These are phyloP conservation scores for Gymnoscopelus microlampas DNA, from an alignment of 2,797 vertebrate species.

Conservation along the genomic window DNA sequence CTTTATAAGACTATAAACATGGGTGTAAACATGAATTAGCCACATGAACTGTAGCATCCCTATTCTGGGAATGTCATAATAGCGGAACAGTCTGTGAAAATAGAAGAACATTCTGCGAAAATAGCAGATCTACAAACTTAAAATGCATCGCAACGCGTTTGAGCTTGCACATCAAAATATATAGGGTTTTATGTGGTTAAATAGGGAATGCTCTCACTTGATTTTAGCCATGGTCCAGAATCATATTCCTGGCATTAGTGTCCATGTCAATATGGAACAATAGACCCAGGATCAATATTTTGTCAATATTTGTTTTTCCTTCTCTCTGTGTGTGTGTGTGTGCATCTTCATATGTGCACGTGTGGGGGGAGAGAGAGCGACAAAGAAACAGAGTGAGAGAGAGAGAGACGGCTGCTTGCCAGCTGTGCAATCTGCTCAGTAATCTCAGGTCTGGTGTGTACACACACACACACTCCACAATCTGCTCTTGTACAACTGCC, in stretches of 20 bases:
- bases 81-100: no score
- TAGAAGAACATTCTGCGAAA: no score
- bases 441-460: slow-evolving; percentile 78
- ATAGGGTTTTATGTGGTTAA: background rate
- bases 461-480: slow-evolving; percentile 76
- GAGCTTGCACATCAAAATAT: no score
- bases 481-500: slow-evolving; percentile 68
- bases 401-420: slow-evolving; percentile 70
- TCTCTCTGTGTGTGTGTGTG: slow-evolving; percentile 32
- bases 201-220: slow-evolving; percentile 33
- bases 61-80: no score
- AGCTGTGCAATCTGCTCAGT: slow-evolving; percentile 81
- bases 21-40: no score
- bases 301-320: slow-evolving; percentile 75
- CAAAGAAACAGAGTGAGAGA: background rate
- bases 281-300: slow-evolving; percentile 71
- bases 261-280: slow-evolving; percentile 61
- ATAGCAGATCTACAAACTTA: no score
- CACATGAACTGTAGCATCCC: no score
- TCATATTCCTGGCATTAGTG: slow-evolving; percentile 61
- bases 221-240: slow-evolving; percentile 58
- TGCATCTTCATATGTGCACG: slow-evolving; percentile 17
- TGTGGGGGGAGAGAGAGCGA: slow-evolving; percentile 17
- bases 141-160: no score
- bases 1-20: no score